A percentile compares a stretch with the other conserved stretches of the same genome.
Evolutionary conservation across 2,888 invertebrate species (phyloP).

Genomic region (Hofmannophila pseudospretella): DNA sequence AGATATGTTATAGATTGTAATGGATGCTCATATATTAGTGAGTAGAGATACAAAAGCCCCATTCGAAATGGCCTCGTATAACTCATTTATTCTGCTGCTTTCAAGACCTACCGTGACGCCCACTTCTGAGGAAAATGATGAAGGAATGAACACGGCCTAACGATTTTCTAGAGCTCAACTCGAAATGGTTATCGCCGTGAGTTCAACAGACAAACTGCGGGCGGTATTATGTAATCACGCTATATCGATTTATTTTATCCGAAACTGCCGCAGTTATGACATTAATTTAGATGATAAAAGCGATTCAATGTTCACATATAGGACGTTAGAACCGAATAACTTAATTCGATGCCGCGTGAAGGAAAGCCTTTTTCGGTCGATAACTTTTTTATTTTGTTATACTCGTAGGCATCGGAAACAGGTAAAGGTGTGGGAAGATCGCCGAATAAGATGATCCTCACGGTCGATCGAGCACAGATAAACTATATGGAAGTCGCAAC

Average conservation of each 20-base stretch:
- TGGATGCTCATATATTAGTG: constrained; percentile 43
- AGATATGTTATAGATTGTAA: constrained; percentile 42
- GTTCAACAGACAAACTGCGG: constrained; percentile 55
- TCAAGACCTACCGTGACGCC: constrained; percentile 27
- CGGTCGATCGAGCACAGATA: constrained; percentile 48
- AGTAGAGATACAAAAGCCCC: constrained; percentile 38
- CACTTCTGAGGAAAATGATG: constrained; percentile 19
- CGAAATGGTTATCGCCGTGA: constrained; percentile 40
- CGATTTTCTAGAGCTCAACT: constrained; percentile 41
- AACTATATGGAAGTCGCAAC: constrained; percentile 31
- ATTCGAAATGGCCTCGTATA: constrained; percentile 48
- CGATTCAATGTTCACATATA: constrained; percentile 63
- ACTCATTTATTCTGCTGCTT: constrained; percentile 37
- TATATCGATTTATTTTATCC: constrained; percentile 72
- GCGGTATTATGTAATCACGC: constrained; percentile 69
- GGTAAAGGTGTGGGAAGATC: constrained; percentile 60
- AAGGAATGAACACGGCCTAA: constrained; percentile 28
- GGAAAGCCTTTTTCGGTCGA: constrained; percentile 42
- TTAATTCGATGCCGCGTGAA: constrained; percentile 56
- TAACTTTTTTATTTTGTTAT: constrained; percentile 33
- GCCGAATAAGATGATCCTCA: constrained; percentile 45
- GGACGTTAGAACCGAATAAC: constrained; percentile 64
- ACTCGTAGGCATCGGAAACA: constrained; percentile 46
- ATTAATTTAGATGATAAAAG: constrained; percentile 70
- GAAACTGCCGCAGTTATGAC: constrained; percentile 72